Evolutionary conservation across 2,888 invertebrate genomes (phyloP).

Genomic region (Sycophila texana): DNA sequence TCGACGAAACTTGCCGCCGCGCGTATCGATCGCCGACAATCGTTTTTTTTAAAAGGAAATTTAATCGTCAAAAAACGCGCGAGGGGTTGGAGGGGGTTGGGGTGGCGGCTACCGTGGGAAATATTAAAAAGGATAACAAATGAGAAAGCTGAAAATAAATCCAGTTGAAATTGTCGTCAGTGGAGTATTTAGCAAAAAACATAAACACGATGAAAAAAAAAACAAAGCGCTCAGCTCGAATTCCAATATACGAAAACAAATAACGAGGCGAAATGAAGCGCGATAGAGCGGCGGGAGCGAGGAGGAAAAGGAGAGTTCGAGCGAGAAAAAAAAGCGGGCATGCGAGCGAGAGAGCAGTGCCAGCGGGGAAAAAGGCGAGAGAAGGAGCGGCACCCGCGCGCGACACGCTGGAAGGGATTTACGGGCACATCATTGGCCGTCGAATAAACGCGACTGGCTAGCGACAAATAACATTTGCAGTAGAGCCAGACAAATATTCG

Average conservation of each 20-base stretch:
- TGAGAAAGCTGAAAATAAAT: slow-evolving; percentile 22
- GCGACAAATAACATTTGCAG: slow-evolving; percentile 55
- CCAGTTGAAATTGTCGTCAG: slow-evolving; percentile 31
- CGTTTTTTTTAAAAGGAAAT: too few species aligned
- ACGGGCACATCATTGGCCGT: slow-evolving; percentile 53
- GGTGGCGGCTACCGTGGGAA: too few species aligned
- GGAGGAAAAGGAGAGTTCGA: slow-evolving; percentile 36
- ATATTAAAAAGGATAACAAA: not conserved
- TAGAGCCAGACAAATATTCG: slow-evolving; percentile 57
- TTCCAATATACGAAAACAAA: slow-evolving; percentile 44
- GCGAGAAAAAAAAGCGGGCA: not conserved
- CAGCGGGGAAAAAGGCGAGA: slow-evolving; percentile 13
- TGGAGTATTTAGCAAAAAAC: slow-evolving; percentile 10
- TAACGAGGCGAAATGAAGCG: slow-evolving; percentile 36
- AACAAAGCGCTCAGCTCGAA: slow-evolving; percentile 22
- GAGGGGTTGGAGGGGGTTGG: too few species aligned
- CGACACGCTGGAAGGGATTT: slow-evolving; percentile 46
- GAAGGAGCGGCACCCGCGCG: slow-evolving; percentile 23
- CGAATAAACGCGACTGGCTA: slow-evolving; percentile 52
- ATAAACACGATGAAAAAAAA: slow-evolving; percentile 11
- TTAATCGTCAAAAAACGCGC: too few species aligned
- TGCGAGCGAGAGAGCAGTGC: not conserved
- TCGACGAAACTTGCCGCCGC: too few species aligned
- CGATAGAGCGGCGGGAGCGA: not conserved
- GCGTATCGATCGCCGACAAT: too few species aligned